phyloP scores from a whole-genome alignment of 2,113 vertebrate genomes.

The Donacobius atricapilla region DNA sequence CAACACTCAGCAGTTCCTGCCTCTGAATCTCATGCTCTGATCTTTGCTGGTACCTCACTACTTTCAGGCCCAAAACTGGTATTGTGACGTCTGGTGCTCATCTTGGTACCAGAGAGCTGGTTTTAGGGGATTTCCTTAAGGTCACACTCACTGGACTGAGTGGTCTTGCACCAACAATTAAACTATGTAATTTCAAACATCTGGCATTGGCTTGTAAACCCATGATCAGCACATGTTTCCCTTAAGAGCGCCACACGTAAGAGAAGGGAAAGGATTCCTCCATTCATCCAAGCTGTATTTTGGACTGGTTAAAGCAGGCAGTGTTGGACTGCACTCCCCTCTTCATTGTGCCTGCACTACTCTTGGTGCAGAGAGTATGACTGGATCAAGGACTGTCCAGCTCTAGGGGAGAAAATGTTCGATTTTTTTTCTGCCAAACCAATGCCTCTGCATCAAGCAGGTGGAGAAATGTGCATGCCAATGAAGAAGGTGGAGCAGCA shows the following conservation, averaged over 20 bases:
- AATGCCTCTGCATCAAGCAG: background rate
- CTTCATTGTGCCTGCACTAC: background rate
- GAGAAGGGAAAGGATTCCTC: background rate
- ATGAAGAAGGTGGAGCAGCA: background rate
- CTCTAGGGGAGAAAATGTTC: background rate
- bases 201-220: background rate
- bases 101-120: background rate
- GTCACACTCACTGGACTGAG: background rate
- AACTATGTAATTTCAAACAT: background rate
- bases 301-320: background rate
- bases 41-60: background rate
- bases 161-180: background rate
- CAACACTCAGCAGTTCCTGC: background rate
- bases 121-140: background rate
- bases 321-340: background rate
- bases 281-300: background rate
- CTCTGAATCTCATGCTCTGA: background rate
- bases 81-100: background rate
- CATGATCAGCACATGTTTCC: rapidly evolving
- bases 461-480: rapidly evolving
- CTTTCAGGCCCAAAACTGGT: background rate
- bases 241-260: background rate
- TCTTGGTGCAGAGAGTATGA: background rate
- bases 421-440: background rate
- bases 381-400: background rate